A percentile compares a stretch with the other conserved stretches of the same genome.
These are phyloP conservation scores for Cyaniris semiargus DNA, from an alignment of 2,888 invertebrate species.

Conservation along the genomic window DNA sequence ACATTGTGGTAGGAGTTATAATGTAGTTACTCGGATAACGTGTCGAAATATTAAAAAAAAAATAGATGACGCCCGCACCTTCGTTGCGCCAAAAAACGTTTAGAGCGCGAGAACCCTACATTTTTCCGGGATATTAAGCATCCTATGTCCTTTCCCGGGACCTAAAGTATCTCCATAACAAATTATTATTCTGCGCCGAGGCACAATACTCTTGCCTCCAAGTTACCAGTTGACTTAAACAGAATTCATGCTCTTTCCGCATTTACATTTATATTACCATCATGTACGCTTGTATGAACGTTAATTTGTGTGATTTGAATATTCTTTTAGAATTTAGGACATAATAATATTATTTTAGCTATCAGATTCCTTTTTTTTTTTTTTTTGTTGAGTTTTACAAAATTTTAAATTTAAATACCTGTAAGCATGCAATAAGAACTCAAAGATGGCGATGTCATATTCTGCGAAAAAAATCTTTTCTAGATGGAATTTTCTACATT, in stretches of 20 bases:
- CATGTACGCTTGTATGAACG: neutral
- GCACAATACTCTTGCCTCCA: neutral
- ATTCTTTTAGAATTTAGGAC: neutral
- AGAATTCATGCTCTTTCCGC: neutral
- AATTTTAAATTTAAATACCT: too few relatives aligned
- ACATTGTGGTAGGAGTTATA: neutral
- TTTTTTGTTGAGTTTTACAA: neutral
- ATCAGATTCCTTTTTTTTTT: too few relatives aligned
- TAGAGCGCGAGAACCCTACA: too few relatives aligned
- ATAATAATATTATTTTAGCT: too few relatives aligned
- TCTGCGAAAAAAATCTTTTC: neutral
- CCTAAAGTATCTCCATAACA: too few relatives aligned
- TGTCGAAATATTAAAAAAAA: too few relatives aligned
- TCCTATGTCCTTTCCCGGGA: too few relatives aligned
- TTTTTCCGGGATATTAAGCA: too few relatives aligned
- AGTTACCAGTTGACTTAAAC: neutral
- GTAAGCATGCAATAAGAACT: neutral
- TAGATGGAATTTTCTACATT: neutral
- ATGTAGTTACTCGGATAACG: too few relatives aligned
- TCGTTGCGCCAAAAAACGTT: too few relatives aligned
- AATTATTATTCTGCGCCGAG: neutral
- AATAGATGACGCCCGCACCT: too few relatives aligned
- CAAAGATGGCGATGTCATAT: neutral
- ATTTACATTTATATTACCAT: slow-evolving; percentile 26
- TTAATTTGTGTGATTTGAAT: slow-evolving; percentile 18